A percentile compares a stretch with the other conserved stretches of the same genome.
Conservation (phyloP, 2,113 vertebrate species). For the Sminthopsis crassicaudata region DNA sequence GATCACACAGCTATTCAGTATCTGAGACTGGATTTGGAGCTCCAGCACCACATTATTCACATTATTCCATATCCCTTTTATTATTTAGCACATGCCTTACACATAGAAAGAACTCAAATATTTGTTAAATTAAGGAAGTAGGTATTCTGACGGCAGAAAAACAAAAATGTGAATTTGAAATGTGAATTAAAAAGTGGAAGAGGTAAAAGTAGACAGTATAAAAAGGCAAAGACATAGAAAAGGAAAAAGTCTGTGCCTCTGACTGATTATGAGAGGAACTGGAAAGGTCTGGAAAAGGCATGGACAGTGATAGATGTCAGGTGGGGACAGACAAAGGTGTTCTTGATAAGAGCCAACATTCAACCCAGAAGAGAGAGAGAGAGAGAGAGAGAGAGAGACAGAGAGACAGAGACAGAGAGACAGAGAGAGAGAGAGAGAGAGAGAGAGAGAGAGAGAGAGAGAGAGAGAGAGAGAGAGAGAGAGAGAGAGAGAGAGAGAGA, state of each 20-base stretch:
- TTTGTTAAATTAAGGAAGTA: neutral
- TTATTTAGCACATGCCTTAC: neutral
- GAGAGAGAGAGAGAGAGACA: too few species aligned
- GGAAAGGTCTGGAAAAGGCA: neutral
- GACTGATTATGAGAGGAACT: neutral
- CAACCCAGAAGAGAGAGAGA: neutral
- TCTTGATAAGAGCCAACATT: neutral
- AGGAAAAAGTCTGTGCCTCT: neutral
- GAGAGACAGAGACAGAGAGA: too few species aligned
- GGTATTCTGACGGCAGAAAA: neutral
- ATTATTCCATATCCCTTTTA: neutral
- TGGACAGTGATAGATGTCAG: neutral
- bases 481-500: too few species aligned
- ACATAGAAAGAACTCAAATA: neutral
- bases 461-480: too few species aligned
- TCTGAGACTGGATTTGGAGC: neutral
- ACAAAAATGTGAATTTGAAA: neutral
- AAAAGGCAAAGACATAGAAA: neutral
- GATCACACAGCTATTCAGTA: neutral
- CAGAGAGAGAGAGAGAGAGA: too few species aligned
- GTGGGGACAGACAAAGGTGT: neutral
- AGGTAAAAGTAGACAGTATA: neutral
- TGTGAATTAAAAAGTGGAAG: neutral
- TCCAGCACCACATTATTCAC: too few species aligned
- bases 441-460: too few species aligned